Conservation (phyloP, 2,797 vertebrate genomes). For the Myiothlypis chrysogaster region DNA sequence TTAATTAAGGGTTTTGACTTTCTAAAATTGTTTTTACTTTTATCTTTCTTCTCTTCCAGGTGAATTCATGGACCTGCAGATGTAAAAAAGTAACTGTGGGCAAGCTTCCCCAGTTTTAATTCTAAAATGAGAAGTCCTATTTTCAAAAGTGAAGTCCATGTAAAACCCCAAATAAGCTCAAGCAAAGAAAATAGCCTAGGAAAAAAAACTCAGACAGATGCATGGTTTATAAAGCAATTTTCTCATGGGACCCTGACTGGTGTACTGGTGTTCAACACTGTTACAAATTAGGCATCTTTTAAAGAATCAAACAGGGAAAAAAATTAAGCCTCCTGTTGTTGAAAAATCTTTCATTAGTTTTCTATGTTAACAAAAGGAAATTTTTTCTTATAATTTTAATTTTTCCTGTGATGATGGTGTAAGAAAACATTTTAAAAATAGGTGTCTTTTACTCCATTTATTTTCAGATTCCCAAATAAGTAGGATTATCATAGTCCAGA, state of each 20-base stretch:
- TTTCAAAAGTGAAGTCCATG: not conserved
- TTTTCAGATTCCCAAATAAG: not conserved
- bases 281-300: not conserved
- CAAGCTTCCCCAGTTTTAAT: not conserved
- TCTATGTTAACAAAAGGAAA: not conserved
- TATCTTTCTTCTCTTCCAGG: not conserved
- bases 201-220: not conserved
- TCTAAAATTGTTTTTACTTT: not conserved
- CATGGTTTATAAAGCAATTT: not conserved
- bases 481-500: not conserved
- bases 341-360: not conserved
- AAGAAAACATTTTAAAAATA: not conserved
- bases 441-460: not conserved
- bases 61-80: not conserved
- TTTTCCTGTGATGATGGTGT: not conserved
- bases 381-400: not conserved
- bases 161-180: not conserved
- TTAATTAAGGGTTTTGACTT: not conserved
- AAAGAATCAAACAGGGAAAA: not conserved
- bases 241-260: not conserved
- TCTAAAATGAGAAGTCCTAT: not conserved
- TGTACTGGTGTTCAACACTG: fast-evolving
- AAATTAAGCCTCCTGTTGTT: not conserved
- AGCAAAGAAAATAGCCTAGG: not conserved
- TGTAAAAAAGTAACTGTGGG: not conserved